Evolutionary conservation across 2,888 invertebrate species (phyloP), one percentile per base, ranked within the genome.

Genomic region (Serrognathus titanus): DNA sequence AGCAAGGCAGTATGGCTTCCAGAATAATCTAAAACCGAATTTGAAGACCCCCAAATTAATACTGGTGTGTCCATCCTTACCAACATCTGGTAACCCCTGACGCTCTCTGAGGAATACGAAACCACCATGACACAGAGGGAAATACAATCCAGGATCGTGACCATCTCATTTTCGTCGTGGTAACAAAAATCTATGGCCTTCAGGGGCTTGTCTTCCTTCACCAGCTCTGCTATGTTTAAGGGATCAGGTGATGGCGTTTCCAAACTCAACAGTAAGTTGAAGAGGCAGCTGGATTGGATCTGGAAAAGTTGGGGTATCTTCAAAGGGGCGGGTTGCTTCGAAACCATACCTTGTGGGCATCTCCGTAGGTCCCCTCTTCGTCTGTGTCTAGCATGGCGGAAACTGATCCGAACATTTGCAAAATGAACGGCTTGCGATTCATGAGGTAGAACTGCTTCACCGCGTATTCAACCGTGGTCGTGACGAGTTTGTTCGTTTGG

Each of bases 91-190:
- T 93, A 93, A 1, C 93, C 93, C 60, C 93, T 79, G 61, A 91
- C 88, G 55, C 97, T 96, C 76, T 99, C 98, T 5, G 98, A 94
- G 0, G 98, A 92, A 77, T 98, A 99, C 0, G 97, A 97, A 4
- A 98, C 94, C 0, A 99, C 98, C 87, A 99, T 98, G 0, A 99
- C 97, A 75, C 98, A 98, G 53, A 98, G 85, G n/a, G 97, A 96
- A 72, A 99, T 94, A 67, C 97, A 97, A 75, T 99, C 98, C 59
- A 98, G 80, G 6, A 99, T 92, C 8, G 93, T 94, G 51, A 98
- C 97, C 83, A 95, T 94, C 76, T 97, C 97, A 51, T 95, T 91
- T 73, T 99, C 98, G 74, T 98, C 97, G 65, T 97, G 91, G 75
- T 99, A 99, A 76, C 99, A 99, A 78, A 99, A 97, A 79, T 99